These are phyloP conservation scores for Notothenia rossii DNA, from an alignment of 2,113 vertebrate genomes.

Conservation along the genomic window DNA sequence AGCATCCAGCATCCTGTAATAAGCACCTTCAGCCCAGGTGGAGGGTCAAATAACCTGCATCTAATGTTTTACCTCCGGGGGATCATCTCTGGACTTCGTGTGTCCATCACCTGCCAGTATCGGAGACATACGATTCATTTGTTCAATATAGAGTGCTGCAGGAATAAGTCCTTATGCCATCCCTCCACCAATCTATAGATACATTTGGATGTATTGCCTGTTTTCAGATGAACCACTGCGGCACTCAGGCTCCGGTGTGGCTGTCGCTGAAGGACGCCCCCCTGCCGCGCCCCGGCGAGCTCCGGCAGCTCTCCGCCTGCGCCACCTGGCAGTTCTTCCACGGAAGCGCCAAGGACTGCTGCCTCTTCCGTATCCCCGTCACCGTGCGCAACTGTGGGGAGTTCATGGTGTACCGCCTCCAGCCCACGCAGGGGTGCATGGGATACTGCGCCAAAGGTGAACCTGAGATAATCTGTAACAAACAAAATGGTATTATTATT, in stretches of 20 bases:
- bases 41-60: slow-evolving; percentile 19
- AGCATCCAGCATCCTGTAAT: slow-evolving; percentile 23
- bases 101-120: too few relatives aligned
- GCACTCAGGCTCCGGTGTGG: slow-evolving; percentile 90
- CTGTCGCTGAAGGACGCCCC: slow-evolving; percentile 79
- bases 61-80: slow-evolving; percentile 44
- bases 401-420: slow-evolving; percentile 84
- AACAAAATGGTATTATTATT: too few relatives aligned
- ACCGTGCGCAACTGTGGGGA: slow-evolving; percentile 80
- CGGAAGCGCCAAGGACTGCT: slow-evolving; percentile 80
- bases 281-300: slow-evolving; percentile 71
- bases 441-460: slow-evolving; percentile 84
- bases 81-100: too few relatives aligned
- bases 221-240: slow-evolving; percentile 88
- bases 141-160: too few relatives aligned
- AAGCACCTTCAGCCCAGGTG: slow-evolving; percentile 48
- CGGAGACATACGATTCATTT: too few relatives aligned
- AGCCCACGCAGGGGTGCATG: slow-evolving; percentile 86
- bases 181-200: not conserved
- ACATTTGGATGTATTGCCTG: too few relatives aligned
- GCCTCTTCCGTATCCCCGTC: slow-evolving; percentile 82
- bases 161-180: not conserved
- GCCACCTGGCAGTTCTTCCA: slow-evolving; percentile 85
- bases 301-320: slow-evolving; percentile 77
- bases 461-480: not conserved